Conservation (phyloP, 2,113 vertebrate species). For the Xiphophorus hellerii region DNA sequence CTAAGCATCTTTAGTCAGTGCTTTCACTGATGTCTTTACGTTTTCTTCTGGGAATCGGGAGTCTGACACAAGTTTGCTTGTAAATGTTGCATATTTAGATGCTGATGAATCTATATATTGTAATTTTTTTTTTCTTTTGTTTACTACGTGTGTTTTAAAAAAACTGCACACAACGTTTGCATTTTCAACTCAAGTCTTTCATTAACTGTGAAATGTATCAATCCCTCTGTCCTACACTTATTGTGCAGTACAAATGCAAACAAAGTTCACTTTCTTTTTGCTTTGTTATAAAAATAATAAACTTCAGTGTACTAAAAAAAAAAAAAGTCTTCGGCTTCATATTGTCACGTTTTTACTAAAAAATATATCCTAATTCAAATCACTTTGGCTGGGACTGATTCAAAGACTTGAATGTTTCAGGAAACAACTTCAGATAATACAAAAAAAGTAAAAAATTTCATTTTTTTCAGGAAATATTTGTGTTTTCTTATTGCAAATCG, state of each 20-base stretch:
- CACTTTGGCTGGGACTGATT: too few species aligned
- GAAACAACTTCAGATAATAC: too few species aligned
- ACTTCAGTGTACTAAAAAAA: neutral
- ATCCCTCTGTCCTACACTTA: neutral
- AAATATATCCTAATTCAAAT: too few species aligned
- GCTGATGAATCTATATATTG: conserved; percentile 48
- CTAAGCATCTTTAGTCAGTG: neutral
- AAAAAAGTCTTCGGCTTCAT: neutral
- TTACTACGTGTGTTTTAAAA: conserved; percentile 15
- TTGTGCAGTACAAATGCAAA: neutral
- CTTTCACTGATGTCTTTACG: neutral
- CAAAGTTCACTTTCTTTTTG: neutral
- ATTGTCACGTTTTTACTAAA: neutral
- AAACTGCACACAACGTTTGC: conserved; percentile 4
- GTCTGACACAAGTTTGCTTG: conserved; percentile 8
- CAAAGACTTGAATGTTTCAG: too few species aligned
- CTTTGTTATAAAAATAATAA: neutral
- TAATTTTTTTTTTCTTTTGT: conserved; percentile 23
- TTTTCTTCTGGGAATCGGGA: conserved; percentile 9
- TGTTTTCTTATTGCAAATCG: too few species aligned
- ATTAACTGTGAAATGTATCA: conserved; percentile 21
- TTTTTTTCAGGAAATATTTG: too few species aligned
- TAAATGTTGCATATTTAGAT: conserved; percentile 46
- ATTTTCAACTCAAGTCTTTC: conserved; percentile 42
- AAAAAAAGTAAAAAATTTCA: too few species aligned